Evolutionary conservation across 1,140 invertebrate genomes (phyloP).

Genomic region (Drosophila pruinosa): DNA sequence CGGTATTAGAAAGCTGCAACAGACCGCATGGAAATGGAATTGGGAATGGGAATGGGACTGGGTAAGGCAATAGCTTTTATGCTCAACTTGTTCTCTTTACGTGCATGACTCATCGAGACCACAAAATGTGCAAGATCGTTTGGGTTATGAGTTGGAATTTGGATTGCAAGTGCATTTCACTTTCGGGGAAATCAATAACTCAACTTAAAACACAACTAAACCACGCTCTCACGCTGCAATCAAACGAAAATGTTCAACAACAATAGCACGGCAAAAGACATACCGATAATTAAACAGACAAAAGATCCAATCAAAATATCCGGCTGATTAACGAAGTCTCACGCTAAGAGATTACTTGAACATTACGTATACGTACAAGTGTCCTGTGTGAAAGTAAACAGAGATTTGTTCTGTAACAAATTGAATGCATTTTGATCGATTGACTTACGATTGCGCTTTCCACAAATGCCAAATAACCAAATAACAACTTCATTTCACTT

Average conservation of each 20-base stretch:
- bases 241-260: constrained; percentile 19
- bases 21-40: constrained; percentile 25
- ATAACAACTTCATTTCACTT: constrained; percentile 69
- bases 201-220: constrained; percentile 25
- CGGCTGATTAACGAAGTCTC: constrained; percentile 21
- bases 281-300: constrained; percentile 50
- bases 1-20: constrained; percentile 65
- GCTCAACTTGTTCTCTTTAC: constrained; percentile 66
- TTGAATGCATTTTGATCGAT: not conserved
- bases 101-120: constrained; percentile 32
- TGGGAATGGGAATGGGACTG: constrained; percentile 5
- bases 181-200: constrained; percentile 73
- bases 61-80: constrained; percentile 43
- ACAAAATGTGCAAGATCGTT: constrained; percentile 9
- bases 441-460: constrained; percentile 49
- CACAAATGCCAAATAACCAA: constrained; percentile 46
- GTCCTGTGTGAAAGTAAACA: not conserved
- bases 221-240: constrained; percentile 48
- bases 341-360: too few species aligned
- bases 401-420: not conserved
- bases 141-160: constrained; percentile 2
- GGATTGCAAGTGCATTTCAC: constrained; percentile 64
- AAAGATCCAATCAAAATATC: constrained; percentile 12
- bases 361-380: not conserved
- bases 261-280: not conserved